Base-by-base conservation (phyloP, 2,797 vertebrate species). In the Gambusia yucatana region DNA sequence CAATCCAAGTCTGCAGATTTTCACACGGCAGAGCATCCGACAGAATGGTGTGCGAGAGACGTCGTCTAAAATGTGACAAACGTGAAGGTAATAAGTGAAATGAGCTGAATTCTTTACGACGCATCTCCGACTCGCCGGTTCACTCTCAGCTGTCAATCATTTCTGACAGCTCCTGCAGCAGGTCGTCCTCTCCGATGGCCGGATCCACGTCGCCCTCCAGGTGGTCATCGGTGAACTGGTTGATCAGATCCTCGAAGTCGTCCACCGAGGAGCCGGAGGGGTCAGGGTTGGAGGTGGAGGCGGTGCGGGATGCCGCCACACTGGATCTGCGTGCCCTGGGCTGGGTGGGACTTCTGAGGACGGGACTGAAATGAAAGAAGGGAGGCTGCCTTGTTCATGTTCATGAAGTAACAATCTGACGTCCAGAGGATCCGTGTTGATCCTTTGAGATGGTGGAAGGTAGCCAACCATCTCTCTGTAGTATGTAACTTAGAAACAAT, bases 181-280 rank as follows among this genome's bases (percentile, higher is more conserved):
- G 85, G 83, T 97, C 95, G 1, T 95, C 94, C 72, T 94, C 98
- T 25, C 97, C 97, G 3, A 99, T 97, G 33, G 94, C 96, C 0
- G 97, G 95, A 82, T 99, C 98, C 14, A 98, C 94, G 8, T 97
- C 97, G 7, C 94, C 97, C 84, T 97, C 97, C 77, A 98, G 91
- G 72, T 97, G 97, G 79, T 97, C 97, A 28, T 96, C 97, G 0
- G 97, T 97, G 93, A 99, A 98, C 90, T 99, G 97, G 89, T 96
- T 98, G 80, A 99, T 97, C 39, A 99, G 93, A 41, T 98, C 96
- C 59, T 99, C 98, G 1, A 99, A 98, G 78, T 99, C 97, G 1
- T 99, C 98, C 61, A 97, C 93, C 1, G 96, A 86, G 0, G 97
- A 81, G 82, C 89, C 57, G 77, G 91, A 14, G 92, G 77, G 36